Percentiles rank a stretch among this genome's conserved stretches.
Conservation (phyloP, 2,888 invertebrate species). For the Apodemia duryi region DNA sequence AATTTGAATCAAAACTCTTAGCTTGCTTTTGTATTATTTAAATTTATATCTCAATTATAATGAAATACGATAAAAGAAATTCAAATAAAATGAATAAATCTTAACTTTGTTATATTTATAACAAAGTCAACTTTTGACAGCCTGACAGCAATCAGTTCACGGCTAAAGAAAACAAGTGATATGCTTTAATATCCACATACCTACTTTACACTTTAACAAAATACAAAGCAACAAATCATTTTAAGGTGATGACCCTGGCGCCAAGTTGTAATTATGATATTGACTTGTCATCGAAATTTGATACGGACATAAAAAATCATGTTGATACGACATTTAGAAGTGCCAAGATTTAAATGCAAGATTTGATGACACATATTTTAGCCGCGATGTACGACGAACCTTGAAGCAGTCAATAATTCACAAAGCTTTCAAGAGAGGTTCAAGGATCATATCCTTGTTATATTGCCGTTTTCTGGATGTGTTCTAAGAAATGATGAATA, state of each 20-base stretch:
- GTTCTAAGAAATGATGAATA: too few species aligned
- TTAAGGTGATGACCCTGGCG: neutral
- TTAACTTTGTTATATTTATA: neutral
- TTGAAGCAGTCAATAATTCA: neutral
- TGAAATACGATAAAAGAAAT: too few species aligned
- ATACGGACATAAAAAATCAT: neutral
- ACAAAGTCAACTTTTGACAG: neutral
- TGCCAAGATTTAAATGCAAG: slow-evolving; percentile 2
- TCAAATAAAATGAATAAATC: neutral
- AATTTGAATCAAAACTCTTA: too few species aligned
- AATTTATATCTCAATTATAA: too few species aligned
- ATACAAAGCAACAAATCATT: neutral
- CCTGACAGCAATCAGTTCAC: too few species aligned
- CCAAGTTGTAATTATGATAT: slow-evolving; percentile 4
- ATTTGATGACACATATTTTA: slow-evolving; percentile 4
- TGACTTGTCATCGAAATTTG: slow-evolving; percentile 11
- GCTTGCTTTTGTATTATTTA: too few species aligned
- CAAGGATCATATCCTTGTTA: neutral
- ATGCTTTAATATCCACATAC: neutral
- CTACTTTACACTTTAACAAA: neutral
- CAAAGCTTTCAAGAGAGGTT: neutral
- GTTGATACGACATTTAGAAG: slow-evolving; percentile 5
- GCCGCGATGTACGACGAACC: neutral
- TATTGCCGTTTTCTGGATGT: too few species aligned
- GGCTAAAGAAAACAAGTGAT: slow-evolving; percentile 7